Conservation (phyloP, 2,113 vertebrate genomes). For the Actenoides lindsayi region DNA sequence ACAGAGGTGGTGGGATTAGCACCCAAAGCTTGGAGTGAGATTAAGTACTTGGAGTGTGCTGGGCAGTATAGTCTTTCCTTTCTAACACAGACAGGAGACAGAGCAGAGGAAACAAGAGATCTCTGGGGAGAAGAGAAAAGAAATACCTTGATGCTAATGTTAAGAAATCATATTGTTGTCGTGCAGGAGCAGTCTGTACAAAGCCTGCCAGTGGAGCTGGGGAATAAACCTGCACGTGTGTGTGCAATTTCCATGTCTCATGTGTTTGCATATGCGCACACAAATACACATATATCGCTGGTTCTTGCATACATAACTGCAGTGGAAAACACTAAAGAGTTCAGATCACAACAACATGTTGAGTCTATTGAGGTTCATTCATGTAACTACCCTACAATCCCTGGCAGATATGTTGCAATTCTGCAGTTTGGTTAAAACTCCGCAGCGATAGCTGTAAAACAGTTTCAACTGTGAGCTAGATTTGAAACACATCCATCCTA, state of each 20-base stretch:
- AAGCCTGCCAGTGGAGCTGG: neutral
- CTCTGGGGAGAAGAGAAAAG: neutral
- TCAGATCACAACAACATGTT: slow-evolving; percentile 4
- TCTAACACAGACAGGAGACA: neutral
- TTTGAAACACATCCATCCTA: slow-evolving; percentile 49
- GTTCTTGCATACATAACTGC: neutral
- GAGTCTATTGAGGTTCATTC: slow-evolving; percentile 15
- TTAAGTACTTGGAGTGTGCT: slow-evolving; percentile 5
- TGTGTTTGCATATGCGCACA: neutral
- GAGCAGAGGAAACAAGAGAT: slow-evolving; percentile 20
- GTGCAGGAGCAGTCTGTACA: neutral
- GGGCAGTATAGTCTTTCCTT: neutral
- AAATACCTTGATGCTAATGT: neutral
- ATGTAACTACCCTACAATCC: neutral
- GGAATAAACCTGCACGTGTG: neutral
- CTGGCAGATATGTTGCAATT: neutral
- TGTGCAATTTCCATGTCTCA: neutral
- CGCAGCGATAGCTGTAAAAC: slow-evolving; percentile 40
- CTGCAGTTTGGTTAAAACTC: slow-evolving; percentile 25
- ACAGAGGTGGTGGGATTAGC: slow-evolving; percentile 8
- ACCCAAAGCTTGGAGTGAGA: neutral
- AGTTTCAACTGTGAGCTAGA: slow-evolving; percentile 48
- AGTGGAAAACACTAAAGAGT: neutral
- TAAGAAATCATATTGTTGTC: neutral
- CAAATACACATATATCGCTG: neutral